phyloP scores from a whole-genome alignment of 64 coral and sea anemone genomes.

The Cladopsammia gracilis region DNA sequence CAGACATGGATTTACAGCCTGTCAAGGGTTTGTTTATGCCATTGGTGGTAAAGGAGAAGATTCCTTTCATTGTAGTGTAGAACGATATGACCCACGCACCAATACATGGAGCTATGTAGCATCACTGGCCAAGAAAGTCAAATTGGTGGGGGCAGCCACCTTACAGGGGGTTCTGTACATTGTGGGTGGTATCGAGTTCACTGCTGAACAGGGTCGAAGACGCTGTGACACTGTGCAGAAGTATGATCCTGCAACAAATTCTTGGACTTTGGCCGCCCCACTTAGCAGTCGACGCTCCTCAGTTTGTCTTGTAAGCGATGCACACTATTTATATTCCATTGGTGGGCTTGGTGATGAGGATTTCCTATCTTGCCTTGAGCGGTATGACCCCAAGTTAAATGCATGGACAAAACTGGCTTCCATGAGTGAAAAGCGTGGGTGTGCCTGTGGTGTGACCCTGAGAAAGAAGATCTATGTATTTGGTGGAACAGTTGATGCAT shows the following conservation, averaged over 20 bases:
- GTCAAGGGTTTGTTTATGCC: constrained; percentile 68
- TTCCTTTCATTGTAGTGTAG: constrained; percentile 50
- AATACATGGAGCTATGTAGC: constrained; percentile 79
- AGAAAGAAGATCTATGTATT: constrained; percentile 79
- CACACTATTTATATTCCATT: constrained; percentile 61
- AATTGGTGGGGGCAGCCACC: constrained; percentile 53
- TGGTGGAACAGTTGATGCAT: constrained; percentile 80
- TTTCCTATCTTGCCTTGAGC: constrained; percentile 49
- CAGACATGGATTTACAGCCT: constrained; percentile 73
- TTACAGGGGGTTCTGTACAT: constrained; percentile 68
- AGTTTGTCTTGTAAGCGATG: constrained; percentile 45
- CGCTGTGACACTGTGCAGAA: constrained; percentile 61
- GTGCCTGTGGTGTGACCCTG: constrained; percentile 59
- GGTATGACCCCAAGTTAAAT: constrained; percentile 69
- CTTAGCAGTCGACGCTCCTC: constrained; percentile 51
- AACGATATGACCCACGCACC: constrained; percentile 63
- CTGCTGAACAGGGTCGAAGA: constrained; percentile 21
- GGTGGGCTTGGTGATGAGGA: constrained; percentile 76
- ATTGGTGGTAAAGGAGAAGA: constrained; percentile 84
- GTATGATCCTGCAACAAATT: constrained; percentile 71
- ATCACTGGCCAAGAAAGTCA: constrained; percentile 67
- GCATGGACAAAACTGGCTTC: constrained; percentile 62
- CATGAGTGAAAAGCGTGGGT: constrained; percentile 73
- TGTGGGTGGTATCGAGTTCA: constrained; percentile 47
- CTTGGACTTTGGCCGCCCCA: constrained; percentile 60